phyloP scores from a whole-genome alignment of 2,888 invertebrate species.

The Hermaeophaga mercurialis region DNA sequence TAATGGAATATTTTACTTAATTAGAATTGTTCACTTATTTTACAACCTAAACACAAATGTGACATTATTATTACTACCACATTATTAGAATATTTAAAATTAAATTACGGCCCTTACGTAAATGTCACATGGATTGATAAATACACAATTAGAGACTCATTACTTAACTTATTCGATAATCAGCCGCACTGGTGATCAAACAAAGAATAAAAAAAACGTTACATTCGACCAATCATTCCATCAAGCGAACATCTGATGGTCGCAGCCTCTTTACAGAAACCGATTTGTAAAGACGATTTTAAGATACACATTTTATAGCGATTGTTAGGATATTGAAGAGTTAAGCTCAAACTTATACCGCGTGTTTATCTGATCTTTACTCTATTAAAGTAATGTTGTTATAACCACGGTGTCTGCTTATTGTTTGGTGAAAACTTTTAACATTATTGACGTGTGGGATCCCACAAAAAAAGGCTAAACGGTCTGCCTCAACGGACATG shows the following conservation, averaged over 20 bases:
- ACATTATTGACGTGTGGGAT: conserved; percentile 37
- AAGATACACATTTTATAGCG: conserved; percentile 44
- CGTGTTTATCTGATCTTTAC: conserved; percentile 46
- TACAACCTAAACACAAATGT: too few relatives aligned
- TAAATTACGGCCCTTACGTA: too few relatives aligned
- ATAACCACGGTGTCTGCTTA: conserved; percentile 42
- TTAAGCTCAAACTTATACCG: conserved; percentile 40
- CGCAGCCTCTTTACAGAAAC: conserved; percentile 47
- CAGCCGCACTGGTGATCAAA: neutral
- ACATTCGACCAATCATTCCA: conserved; percentile 29
- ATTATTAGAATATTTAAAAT: too few relatives aligned
- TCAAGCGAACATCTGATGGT: conserved; percentile 39
- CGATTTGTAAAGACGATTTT: conserved; percentile 57
- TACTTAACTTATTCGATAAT: neutral
- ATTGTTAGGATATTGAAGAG: conserved; percentile 42
- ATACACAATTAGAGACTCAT: neutral
- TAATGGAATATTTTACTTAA: too few relatives aligned
- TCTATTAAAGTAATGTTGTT: conserved; percentile 47
- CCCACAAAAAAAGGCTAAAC: conserved; percentile 30
- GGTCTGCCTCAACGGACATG: conserved; percentile 38
- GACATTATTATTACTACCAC: too few relatives aligned
- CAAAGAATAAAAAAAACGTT: conserved; percentile 5
- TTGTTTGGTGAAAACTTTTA: conserved; percentile 40
- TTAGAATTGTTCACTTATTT: too few relatives aligned
- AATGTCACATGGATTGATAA: neutral